phyloP scores from a whole-genome alignment of 2,113 vertebrate species.

The Ammospiza nelsoni region DNA sequence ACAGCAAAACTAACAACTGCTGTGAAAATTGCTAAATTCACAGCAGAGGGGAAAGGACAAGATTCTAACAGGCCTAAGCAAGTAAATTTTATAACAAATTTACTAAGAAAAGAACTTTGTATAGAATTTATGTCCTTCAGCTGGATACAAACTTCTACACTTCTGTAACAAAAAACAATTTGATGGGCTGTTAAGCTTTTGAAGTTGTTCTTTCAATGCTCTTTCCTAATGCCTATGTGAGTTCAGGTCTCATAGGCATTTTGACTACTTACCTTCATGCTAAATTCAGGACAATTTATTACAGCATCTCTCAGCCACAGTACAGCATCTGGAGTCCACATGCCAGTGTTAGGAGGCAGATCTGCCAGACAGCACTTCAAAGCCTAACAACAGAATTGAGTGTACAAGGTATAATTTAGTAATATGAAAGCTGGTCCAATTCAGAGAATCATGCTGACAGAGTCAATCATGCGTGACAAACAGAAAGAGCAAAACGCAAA shows the following conservation, averaged over 20 bases:
- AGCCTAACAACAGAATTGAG: constrained; percentile 75
- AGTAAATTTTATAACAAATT: neutral
- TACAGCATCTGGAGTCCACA: constrained; percentile 88
- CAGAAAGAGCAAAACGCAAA: neutral
- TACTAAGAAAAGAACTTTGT: neutral
- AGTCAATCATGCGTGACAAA: neutral
- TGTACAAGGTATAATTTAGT: neutral
- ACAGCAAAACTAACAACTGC: neutral
- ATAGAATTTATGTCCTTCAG: neutral
- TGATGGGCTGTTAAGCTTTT: neutral
- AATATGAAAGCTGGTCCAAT: neutral
- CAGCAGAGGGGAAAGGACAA: neutral
- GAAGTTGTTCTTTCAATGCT: neutral
- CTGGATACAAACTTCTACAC: neutral
- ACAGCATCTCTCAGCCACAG: constrained; percentile 84
- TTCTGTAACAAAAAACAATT: neutral
- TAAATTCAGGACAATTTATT: constrained; percentile 79
- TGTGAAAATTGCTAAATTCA: neutral
- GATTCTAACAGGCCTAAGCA: neutral
- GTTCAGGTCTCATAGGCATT: neutral
- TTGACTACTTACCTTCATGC: constrained; percentile 83
- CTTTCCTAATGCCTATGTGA: neutral
- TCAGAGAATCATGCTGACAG: neutral
- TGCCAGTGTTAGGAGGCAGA: constrained; percentile 77
- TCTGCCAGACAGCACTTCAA: constrained; percentile 87